Percentiles rank a stretch among this genome's conserved stretches.
phyloP scores from a whole-genome alignment of 2,888 invertebrate species.

The Orthosia gothica region DNA sequence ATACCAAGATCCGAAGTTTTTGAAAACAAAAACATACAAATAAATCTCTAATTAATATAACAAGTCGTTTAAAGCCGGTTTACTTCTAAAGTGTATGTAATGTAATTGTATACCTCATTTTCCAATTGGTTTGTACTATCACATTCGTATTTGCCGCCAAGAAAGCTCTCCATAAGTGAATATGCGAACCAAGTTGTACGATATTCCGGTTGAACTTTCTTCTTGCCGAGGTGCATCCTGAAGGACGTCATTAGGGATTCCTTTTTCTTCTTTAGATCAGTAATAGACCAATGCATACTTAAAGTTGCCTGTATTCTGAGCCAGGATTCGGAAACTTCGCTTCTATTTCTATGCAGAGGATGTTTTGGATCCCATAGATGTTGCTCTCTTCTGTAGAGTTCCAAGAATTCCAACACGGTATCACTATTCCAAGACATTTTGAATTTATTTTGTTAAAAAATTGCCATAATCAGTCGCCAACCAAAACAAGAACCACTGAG shows the following conservation, averaged over 20 bases:
- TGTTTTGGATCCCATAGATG: slow-evolving; percentile 87
- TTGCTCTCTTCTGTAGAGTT: slow-evolving; percentile 83
- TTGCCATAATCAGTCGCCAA: slow-evolving; percentile 43
- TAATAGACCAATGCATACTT: slow-evolving; percentile 78
- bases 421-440: slow-evolving; percentile 85
- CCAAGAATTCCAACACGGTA: slow-evolving; percentile 83
- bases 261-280: slow-evolving; percentile 87
- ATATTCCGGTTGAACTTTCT: slow-evolving; percentile 77
- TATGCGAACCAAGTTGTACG: slow-evolving; percentile 87
- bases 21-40: slow-evolving; percentile 20
- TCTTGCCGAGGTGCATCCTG: slow-evolving; percentile 81
- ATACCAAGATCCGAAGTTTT: slow-evolving; percentile 43
- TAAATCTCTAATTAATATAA: background rate
- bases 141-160: slow-evolving; percentile 85
- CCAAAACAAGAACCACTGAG: slow-evolving; percentile 69
- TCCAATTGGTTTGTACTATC: slow-evolving; percentile 81
- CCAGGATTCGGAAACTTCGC: slow-evolving; percentile 84
- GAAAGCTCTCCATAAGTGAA: slow-evolving; percentile 86
- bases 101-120: slow-evolving; percentile 76
- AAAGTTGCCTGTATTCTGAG: slow-evolving; percentile 81
- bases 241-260: slow-evolving; percentile 88
- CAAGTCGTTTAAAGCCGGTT: background rate
- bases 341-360: slow-evolving; percentile 81
- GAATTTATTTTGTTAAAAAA: slow-evolving; percentile 34
- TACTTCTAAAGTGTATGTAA: background rate